Conservation (phyloP, 2,113 vertebrate species). For the Dascyllus trimaculatus region DNA sequence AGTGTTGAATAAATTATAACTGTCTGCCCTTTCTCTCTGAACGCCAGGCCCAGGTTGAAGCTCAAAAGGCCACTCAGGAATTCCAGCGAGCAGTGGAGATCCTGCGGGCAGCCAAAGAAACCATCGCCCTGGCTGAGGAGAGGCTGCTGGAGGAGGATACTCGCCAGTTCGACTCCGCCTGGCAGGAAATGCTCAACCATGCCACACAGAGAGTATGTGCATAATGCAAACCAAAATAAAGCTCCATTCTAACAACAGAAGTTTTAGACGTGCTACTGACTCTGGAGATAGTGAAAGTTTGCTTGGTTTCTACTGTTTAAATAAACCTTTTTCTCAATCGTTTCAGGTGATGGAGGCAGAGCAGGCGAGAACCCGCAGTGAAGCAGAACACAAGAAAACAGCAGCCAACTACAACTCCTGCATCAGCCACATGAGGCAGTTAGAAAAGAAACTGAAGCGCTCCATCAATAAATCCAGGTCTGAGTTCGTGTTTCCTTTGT, state of each 20-base stretch:
- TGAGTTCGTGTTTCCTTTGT: slow-evolving; percentile 33
- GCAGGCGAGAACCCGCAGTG: slow-evolving; percentile 91
- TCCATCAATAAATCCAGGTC: slow-evolving; percentile 97
- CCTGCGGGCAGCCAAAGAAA: slow-evolving; percentile 95
- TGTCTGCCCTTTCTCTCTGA: background rate
- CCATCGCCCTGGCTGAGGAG: slow-evolving; percentile 94
- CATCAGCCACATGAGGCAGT: slow-evolving; percentile 93
- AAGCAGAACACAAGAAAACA: slow-evolving; percentile 93
- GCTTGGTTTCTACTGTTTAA: background rate
- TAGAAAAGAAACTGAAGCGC: slow-evolving; percentile 96
- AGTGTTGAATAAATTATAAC: background rate
- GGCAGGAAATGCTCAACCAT: slow-evolving; percentile 99
- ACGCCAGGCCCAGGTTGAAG: slow-evolving; percentile 92
- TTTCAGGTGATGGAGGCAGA: slow-evolving; percentile 97
- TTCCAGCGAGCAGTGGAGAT: slow-evolving; percentile 96
- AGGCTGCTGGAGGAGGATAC: slow-evolving; percentile 95
- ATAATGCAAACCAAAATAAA: background rate
- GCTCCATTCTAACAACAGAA: background rate
- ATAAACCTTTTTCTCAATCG: background rate
- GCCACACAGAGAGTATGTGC: slow-evolving; percentile 92
- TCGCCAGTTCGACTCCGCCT: slow-evolving; percentile 96
- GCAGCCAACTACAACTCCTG: slow-evolving; percentile 92
- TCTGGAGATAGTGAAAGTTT: background rate
- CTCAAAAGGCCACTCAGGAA: slow-evolving; percentile 95
- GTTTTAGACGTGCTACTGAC: background rate